phyloP scores from a whole-genome alignment of 2,888 invertebrate genomes.

The Conchocele bisecta region DNA sequence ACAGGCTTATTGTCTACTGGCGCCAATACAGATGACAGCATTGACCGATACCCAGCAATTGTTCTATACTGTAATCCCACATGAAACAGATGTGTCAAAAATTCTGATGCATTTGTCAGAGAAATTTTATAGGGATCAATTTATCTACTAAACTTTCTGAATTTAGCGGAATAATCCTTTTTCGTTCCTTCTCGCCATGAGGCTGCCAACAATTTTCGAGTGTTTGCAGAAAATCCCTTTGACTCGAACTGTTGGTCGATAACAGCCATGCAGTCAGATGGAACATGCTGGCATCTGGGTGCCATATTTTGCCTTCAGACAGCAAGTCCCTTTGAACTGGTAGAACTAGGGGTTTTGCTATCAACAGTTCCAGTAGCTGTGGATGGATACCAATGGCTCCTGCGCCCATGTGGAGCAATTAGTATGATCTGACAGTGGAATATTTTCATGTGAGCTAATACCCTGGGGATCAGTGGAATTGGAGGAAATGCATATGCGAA shows the following conservation, averaged over 20 bases:
- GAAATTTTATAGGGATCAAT: conserved; percentile 17
- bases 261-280: no score
- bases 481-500: conserved; percentile 49
- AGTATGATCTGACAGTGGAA: conserved; percentile 24
- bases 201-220: conserved; percentile 8
- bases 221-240: conserved; percentile 17
- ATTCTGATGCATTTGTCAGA: conserved; percentile 10
- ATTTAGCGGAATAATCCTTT: conserved; percentile 21
- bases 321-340: neutral
- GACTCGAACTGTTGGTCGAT: neutral
- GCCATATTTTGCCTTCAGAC: neutral
- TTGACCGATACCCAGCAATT: conserved; percentile 11
- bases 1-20: conserved; percentile 4
- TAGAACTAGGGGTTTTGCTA: conserved; percentile 19
- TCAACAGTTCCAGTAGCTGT: conserved; percentile 14
- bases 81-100: conserved; percentile 5
- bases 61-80: conserved; percentile 12
- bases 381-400: conserved; percentile 33
- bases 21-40: no score
- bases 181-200: conserved; percentile 14
- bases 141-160: conserved; percentile 12
- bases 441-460: conserved; percentile 10
- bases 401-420: conserved; percentile 25
- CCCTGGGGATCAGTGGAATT: conserved; percentile 30
- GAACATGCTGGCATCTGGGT: conserved; percentile 17